phyloP scores from a whole-genome alignment of 1,140 invertebrate species.

The Sycophila sp. region DNA sequence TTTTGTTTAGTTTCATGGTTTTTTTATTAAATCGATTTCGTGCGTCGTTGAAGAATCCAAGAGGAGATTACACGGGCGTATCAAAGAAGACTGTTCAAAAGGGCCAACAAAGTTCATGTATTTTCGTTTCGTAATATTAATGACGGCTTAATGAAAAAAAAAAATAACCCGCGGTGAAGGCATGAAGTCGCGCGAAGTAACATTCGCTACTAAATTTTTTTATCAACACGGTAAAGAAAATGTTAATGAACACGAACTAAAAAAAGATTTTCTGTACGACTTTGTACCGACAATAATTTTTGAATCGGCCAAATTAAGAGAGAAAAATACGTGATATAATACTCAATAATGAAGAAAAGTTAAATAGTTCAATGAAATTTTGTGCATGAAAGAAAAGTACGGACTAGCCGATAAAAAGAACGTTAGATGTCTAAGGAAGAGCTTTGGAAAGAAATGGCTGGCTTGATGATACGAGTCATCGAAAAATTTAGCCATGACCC shows the following conservation, averaged over 20 bases:
- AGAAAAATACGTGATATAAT: conserved; percentile 25
- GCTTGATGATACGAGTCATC: conserved; percentile 11
- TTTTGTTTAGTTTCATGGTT: neutral
- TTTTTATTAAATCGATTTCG: neutral
- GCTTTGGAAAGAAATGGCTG: conserved; percentile 34
- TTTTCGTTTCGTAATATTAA: neutral
- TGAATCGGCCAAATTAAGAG: conserved; percentile 34
- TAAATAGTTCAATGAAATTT: neutral
- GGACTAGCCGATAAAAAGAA: neutral
- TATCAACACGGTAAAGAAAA: neutral
- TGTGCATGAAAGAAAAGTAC: neutral
- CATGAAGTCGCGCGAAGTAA: no score
- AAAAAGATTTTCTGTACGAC: conserved; percentile 3
- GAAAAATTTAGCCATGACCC: conserved; percentile 35
- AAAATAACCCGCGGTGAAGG: conserved; percentile 1
- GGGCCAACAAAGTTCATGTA: neutral
- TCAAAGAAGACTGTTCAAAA: conserved; percentile 14
- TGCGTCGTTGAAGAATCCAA: neutral
- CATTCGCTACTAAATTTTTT: no score
- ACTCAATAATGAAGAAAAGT: conserved; percentile 30
- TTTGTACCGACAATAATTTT: conserved; percentile 37
- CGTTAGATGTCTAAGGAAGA: neutral
- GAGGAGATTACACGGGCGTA: neutral
- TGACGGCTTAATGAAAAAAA: neutral
- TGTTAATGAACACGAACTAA: conserved; percentile 3